Base-by-base conservation (phyloP, 2,888 invertebrate species). In the Lasioglossum calceatum region DNA sequence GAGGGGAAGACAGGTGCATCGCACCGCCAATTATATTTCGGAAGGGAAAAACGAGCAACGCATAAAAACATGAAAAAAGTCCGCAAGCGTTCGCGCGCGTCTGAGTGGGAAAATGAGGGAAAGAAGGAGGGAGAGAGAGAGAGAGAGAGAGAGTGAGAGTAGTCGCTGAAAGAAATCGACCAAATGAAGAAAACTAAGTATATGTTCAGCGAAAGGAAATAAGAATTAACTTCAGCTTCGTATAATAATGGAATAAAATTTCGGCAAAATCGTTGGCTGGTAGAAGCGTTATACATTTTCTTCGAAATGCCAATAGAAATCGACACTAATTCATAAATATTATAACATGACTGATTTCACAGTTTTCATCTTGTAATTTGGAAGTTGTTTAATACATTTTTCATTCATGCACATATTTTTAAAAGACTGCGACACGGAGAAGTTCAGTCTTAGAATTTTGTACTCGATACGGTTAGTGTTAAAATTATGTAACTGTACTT, bases 11-110 rank as follows among this genome's bases (percentile, higher is more conserved):
- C 95, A 95, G 95, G 95, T 95, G 95, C 95, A 95, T 95, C 94
- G 94, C 92, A 94, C 94, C 93, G 95, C 95, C 95, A 95, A 95
- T 95, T 95, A 95, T 95, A 95, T 95, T 95, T 94, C 93, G 94
- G 93, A 90, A 90, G 91, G 90, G 91, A 91, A 92, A 89, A 92
- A 93, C 91, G 88, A 92, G 91, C 89, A 89, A 90, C 82, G 91
- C 91, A 89, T 90, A 92, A 90, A 91, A 91, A 90, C 89, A 90
- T 88, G 91, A 90, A 89, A 91, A 92, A 91, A 91, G 91, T 89
- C 89, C 89, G 90, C 90, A 90, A 87, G 81, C 89, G 88, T 87
- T 86, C 82, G 86, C 74, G 88, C 54, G 36, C 39, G 71, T 50
- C 54, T 67, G 86, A 84, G 80, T 82, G 81, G 79, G 50, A 82